These are phyloP conservation scores for Tholera decimalis DNA, from an alignment of 2,888 invertebrate genomes.

Conservation along the genomic window DNA sequence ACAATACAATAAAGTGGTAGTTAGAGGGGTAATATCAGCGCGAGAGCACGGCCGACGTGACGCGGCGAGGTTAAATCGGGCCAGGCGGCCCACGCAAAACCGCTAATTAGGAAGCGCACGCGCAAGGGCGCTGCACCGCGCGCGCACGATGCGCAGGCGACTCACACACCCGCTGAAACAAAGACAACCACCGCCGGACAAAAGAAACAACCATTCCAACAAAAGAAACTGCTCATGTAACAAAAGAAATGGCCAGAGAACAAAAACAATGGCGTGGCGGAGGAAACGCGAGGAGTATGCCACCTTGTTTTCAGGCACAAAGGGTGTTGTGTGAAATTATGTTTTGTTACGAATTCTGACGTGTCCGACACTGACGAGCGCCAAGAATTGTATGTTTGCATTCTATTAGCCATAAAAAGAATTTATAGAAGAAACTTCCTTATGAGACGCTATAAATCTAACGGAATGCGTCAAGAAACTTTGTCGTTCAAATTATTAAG, in stretches of 20 bases:
- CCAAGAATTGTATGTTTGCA: constrained; percentile 58
- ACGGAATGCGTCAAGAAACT: constrained; percentile 51
- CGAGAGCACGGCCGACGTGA: constrained; percentile 76
- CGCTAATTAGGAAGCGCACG: constrained; percentile 89
- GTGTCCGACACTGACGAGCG: constrained; percentile 62
- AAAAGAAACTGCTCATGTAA: constrained; percentile 76
- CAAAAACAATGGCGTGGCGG: constrained; percentile 77
- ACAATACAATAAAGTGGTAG: constrained; percentile 61
- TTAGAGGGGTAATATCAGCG: constrained; percentile 56
- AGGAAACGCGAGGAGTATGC: constrained; percentile 69
- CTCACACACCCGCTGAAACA: constrained; percentile 68
- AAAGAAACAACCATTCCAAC: constrained; percentile 75
- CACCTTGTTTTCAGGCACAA: constrained; percentile 79
- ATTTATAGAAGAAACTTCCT: constrained; percentile 59
- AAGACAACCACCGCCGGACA: constrained; percentile 76
- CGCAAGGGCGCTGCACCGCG: constrained; percentile 86
- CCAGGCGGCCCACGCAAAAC: constrained; percentile 81
- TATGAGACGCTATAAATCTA: constrained; percentile 50
- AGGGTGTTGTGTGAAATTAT: constrained; percentile 79
- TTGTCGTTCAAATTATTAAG: constrained; percentile 50
- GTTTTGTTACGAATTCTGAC: constrained; percentile 76
- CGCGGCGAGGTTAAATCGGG: constrained; percentile 85
- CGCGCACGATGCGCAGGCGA: constrained; percentile 73
- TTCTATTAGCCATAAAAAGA: constrained; percentile 52
- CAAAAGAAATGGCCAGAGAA: constrained; percentile 80